Evolutionary conservation across 2,113 vertebrate species (phyloP).

Genomic region (Perccottus glenii): DNA sequence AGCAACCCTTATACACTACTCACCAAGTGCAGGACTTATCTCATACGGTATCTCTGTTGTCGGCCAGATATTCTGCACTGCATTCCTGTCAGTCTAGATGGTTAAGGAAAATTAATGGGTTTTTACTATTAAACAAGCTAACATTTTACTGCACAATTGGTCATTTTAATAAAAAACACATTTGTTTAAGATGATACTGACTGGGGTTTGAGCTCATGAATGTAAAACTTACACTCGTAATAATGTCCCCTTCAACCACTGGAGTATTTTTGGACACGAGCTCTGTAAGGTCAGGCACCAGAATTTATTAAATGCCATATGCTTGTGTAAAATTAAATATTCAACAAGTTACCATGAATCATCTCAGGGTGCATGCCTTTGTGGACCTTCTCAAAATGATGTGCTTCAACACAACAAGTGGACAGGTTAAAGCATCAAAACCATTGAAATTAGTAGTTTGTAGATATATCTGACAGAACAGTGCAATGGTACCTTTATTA

Average conservation of each 20-base stretch:
- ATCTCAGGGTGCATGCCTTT: slow-evolving; percentile 37
- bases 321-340: background rate
- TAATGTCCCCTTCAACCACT: slow-evolving; percentile 54
- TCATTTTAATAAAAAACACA: no score
- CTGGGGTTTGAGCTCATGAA: no score
- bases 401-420: slow-evolving; percentile 1
- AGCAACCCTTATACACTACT: background rate
- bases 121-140: background rate
- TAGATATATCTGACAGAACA: background rate
- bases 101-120: background rate
- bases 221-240: slow-evolving; percentile 43
- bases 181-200: no score
- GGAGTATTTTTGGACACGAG: background rate
- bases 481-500: background rate
- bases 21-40: slow-evolving; percentile 46
- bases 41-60: slow-evolving; percentile 37
- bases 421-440: background rate
- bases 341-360: slow-evolving; percentile 32
- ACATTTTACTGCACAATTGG: no score
- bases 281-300: slow-evolving; percentile 29
- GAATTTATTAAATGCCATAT: background rate
- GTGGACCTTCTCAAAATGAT: background rate
- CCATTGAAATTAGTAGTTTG: accelerated
- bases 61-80: slow-evolving; percentile 34
- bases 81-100: slow-evolving; percentile 33